These are phyloP conservation scores for Drosophila leontia DNA, from an alignment of 1,140 invertebrate species.

Conservation along the genomic window DNA sequence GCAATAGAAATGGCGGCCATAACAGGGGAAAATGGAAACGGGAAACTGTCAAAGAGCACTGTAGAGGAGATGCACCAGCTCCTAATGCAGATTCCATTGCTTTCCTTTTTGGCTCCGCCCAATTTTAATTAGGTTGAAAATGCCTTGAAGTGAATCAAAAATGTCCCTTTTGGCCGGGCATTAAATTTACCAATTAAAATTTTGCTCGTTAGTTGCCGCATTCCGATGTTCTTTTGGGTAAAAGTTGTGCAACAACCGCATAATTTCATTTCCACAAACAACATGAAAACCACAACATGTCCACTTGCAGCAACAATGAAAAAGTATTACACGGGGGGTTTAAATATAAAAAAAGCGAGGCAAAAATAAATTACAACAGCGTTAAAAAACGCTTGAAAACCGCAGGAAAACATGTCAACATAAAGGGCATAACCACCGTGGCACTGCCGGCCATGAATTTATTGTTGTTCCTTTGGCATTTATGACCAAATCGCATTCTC, in stretches of 20 bases:
- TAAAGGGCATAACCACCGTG: conserved; percentile 35
- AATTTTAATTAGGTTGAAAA: conserved; percentile 48
- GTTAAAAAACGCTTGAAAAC: conserved; percentile 58
- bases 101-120: background rate
- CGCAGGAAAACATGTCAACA: conserved; percentile 77
- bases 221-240: conserved; percentile 12
- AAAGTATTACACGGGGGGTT: conserved; percentile 14
- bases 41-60: conserved; percentile 40
- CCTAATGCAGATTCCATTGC: conserved; percentile 5
- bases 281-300: conserved; percentile 72
- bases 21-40: conserved; percentile 29
- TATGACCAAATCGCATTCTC: conserved; percentile 77
- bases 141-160: conserved; percentile 47
- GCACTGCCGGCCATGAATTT: conserved; percentile 56
- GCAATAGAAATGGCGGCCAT: conserved; percentile 47
- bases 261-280: conserved; percentile 80
- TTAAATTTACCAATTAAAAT: conserved; percentile 47
- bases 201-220: conserved; percentile 37
- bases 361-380: conserved; percentile 32
- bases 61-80: conserved; percentile 27
- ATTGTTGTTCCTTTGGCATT: conserved; percentile 67
- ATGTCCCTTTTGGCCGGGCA: conserved; percentile 2
- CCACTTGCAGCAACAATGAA: conserved; percentile 48
- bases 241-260: conserved; percentile 62
- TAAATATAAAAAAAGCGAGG: background rate